Conservation (phyloP, 2,888 invertebrate species). For the Chironomus riparius region DNA sequence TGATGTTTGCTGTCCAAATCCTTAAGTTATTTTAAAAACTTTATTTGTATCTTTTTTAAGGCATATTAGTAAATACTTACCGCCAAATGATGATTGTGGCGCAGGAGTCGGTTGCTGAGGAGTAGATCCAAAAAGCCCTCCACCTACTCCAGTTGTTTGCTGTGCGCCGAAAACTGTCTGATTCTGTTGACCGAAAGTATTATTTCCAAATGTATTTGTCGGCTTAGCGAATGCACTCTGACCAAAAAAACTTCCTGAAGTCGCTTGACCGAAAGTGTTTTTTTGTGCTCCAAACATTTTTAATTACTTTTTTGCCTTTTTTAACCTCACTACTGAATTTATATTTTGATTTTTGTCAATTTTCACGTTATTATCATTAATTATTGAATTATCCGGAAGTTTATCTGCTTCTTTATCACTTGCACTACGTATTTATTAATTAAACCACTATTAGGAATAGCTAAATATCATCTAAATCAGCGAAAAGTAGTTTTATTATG, state of each 20-base stretch:
- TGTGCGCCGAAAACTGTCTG: constrained; percentile 46
- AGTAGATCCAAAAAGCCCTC: constrained; percentile 53
- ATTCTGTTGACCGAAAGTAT: constrained; percentile 48
- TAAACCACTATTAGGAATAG: no score
- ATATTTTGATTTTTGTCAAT: neutral
- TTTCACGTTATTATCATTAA: neutral
- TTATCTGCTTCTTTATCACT: neutral
- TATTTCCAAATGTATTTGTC: constrained; percentile 49
- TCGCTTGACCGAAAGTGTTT: neutral
- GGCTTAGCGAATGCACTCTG: constrained; percentile 44
- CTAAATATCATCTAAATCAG: no score
- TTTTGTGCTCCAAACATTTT: neutral
- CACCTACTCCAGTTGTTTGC: constrained; percentile 35
- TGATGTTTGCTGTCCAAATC: constrained; percentile 39
- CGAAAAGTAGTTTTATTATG: no score
- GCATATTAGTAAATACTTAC: neutral
- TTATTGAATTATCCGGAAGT: neutral
- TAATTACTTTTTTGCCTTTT: neutral
- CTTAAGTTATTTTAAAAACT: neutral
- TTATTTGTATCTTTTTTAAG: no score
- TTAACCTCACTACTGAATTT: neutral
- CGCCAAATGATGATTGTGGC: neutral
- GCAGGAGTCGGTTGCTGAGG: constrained; percentile 49
- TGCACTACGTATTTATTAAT: neutral
- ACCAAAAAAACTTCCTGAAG: constrained; percentile 34